Base-by-base conservation (phyloP, 2,888 invertebrate genomes). In the Chaetoderma sp. region DNA sequence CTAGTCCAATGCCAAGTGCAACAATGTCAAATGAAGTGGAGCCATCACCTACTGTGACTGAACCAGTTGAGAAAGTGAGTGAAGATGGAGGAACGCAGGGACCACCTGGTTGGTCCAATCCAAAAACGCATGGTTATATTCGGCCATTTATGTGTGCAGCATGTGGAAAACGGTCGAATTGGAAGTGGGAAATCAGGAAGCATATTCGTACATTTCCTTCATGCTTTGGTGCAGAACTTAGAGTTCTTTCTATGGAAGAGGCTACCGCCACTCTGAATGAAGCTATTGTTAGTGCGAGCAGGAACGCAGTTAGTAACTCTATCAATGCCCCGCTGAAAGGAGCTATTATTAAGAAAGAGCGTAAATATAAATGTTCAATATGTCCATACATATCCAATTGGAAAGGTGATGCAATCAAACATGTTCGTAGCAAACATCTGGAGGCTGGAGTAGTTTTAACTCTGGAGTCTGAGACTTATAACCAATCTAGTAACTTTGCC, bases 151-250 rank as follows among this genome's bases (percentile, higher is more conserved):
- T 96, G 87, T 98, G 98, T 88, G 96, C 96, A 0, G 89, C 94
- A 18, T 98, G 97, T 88, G 92, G 94, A 60, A 95, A 96, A 83
- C 92, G 95, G 75, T 96, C 96, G 39, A 98, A 98, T 86, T 97
- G 97, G 97, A 91, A 96, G 74, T 97, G 97, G 96, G 97, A 98
- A 88, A 94, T 98, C 67, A 96, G 95, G 50, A 98, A 97, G 87
- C 98, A 98, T 86, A 96, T 98, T 72, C 68, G 81, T 42, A 72
- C 77, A 16, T 76, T 77, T 49, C 85, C 85, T 70, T 75, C 76
- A 25, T 73, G 67, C 4, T 76, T 84, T 16, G 27, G 16, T 32
- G 28, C 2, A 32, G 32, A 52, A n/a, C 32, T 52, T 1, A 82
- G 85, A 25, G 75, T 78, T 30, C 62, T 86, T 57, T 70, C 77